Evolutionary conservation across 2,797 vertebrate species (phyloP).

Genomic region (Chelon labrosus): DNA sequence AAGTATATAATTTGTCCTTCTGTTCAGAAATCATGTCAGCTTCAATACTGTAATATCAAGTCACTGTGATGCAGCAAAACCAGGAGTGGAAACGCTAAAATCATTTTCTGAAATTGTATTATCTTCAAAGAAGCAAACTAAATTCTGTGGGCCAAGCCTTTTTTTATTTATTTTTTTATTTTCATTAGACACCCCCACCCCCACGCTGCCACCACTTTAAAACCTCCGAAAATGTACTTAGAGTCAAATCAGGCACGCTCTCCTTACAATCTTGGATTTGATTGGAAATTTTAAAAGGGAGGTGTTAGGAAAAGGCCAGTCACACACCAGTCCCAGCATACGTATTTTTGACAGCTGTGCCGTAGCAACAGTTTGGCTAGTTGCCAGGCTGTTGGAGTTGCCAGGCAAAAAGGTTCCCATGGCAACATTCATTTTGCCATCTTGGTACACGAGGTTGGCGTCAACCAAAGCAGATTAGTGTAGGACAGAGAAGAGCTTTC

Average conservation of each 20-base stretch:
- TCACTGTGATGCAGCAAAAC: conserved; percentile 8
- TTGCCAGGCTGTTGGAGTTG: conserved; percentile 86
- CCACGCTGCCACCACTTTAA: conserved; percentile 4
- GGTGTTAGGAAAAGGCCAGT: conserved; percentile 56
- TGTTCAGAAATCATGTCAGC: conserved; percentile 6
- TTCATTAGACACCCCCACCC: not conserved
- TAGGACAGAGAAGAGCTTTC: conserved; percentile 63
- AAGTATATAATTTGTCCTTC: conserved; percentile 30
- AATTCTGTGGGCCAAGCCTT: not conserved
- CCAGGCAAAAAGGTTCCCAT: conserved; percentile 87
- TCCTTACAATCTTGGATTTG: conserved; percentile 42
- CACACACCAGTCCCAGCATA: conserved; percentile 72
- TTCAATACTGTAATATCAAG: conserved; percentile 11
- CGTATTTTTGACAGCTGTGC: conserved; percentile 82
- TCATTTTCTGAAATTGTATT: conserved; percentile 17
- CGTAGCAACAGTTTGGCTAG: conserved; percentile 87
- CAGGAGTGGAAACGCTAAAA: conserved; percentile 24
- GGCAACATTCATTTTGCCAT: conserved; percentile 84
- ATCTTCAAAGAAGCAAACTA: not conserved
- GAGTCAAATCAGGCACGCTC: conserved; percentile 29
- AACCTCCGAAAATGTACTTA: conserved; percentile 3
- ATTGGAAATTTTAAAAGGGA: conserved; percentile 70
- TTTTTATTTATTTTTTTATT: not conserved
- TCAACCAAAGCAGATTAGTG: conserved; percentile 75
- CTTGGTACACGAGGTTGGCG: conserved; percentile 75